A percentile compares a stretch with the other conserved stretches of the same genome.
Conservation (phyloP, 2,888 invertebrate genomes). For the Scrobipalpa costella region DNA sequence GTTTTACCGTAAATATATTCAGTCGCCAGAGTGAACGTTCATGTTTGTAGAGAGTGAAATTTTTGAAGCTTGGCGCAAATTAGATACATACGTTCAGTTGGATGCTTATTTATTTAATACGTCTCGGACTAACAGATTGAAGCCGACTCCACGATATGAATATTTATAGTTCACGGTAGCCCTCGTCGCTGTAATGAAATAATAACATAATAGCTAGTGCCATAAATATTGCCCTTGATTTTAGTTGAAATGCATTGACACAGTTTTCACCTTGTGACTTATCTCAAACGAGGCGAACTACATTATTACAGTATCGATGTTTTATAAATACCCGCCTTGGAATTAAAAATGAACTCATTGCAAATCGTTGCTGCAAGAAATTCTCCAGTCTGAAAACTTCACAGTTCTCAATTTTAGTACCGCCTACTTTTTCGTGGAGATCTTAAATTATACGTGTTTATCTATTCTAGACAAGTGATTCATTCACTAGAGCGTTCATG, state of each 20-base stretch:
- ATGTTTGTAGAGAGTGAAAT: slow-evolving; percentile 62
- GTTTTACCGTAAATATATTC: slow-evolving; percentile 38
- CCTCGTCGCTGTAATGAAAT: slow-evolving; percentile 14
- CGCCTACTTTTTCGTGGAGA: slow-evolving; percentile 20
- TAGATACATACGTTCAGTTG: slow-evolving; percentile 39
- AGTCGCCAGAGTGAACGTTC: slow-evolving; percentile 41
- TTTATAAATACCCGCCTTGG: slow-evolving; percentile 25
- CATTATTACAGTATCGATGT: slow-evolving; percentile 29
- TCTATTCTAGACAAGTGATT: slow-evolving; percentile 18
- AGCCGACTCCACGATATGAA: not conserved
- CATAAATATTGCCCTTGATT: slow-evolving; percentile 29
- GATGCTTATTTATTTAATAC: slow-evolving; percentile 25
- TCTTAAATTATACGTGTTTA: slow-evolving; percentile 18
- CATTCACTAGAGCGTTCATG: slow-evolving; percentile 7
- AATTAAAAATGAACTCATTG: slow-evolving; percentile 23
- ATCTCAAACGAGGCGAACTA: slow-evolving; percentile 33
- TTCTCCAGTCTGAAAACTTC: slow-evolving; percentile 9
- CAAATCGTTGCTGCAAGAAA: not conserved
- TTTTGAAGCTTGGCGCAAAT: slow-evolving; percentile 57
- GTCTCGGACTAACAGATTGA: slow-evolving; percentile 40
- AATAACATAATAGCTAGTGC: slow-evolving; percentile 21
- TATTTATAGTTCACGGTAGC: slow-evolving; percentile 25
- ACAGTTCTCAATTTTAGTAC: slow-evolving; percentile 15
- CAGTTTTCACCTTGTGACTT: slow-evolving; percentile 33
- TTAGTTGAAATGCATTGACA: slow-evolving; percentile 34